These are phyloP conservation scores for Xenus cinereus DNA, from an alignment of 2,113 vertebrate species.

Conservation along the genomic window DNA sequence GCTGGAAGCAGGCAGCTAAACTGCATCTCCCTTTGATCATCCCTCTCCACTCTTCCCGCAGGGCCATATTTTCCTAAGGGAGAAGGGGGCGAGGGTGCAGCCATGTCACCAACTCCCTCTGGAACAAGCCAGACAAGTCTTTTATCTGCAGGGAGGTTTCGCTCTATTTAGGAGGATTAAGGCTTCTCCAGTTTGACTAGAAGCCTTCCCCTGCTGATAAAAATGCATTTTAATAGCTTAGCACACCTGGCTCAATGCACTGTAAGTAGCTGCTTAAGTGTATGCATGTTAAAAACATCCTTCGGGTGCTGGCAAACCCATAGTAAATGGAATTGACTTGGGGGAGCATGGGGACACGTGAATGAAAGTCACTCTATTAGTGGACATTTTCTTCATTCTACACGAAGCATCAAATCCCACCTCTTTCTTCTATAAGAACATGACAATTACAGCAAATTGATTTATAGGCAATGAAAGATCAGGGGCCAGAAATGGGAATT, in stretches of 20 bases:
- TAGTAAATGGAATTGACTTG: not conserved
- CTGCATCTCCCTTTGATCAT: conserved; percentile 56
- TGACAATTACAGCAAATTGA: not conserved
- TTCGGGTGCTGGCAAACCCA: not conserved
- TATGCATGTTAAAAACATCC: not conserved
- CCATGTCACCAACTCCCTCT: conserved; percentile 56
- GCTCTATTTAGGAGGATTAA: conserved; percentile 44
- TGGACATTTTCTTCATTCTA: not conserved
- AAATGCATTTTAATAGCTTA: not conserved
- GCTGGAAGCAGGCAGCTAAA: conserved; percentile 43
- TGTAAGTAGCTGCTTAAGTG: not conserved
- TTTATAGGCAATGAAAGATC: not conserved
- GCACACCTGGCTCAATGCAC: not conserved
- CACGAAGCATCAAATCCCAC: not conserved
- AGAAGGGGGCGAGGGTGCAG: conserved; percentile 47
- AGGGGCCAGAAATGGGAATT: not conserved
- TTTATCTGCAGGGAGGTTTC: conserved; percentile 69
- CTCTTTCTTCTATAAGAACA: not conserved
- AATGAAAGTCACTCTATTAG: not conserved
- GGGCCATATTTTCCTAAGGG: conserved; percentile 57
- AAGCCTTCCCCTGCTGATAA: conserved; percentile 11
- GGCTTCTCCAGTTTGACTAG: conserved; percentile 30
- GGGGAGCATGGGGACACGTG: rapidly evolving
- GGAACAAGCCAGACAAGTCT: conserved; percentile 49
- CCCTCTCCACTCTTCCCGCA: conserved; percentile 40